phyloP scores from a whole-genome alignment of 2,797 vertebrate species.

The Lutjanus argentimaculatus region DNA sequence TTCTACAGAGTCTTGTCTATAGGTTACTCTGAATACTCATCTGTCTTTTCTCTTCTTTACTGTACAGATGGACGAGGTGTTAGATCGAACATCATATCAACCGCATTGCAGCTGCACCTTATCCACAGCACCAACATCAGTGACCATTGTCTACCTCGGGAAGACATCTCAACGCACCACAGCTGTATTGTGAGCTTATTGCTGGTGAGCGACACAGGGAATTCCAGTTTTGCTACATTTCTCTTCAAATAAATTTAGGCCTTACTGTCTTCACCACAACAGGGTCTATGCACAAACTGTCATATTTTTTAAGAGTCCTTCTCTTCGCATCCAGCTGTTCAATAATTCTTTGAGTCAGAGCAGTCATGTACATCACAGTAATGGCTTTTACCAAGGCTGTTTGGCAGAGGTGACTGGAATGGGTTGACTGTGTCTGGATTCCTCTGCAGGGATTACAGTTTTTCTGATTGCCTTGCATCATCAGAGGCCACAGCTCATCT shows the following conservation, averaged over 20 bases:
- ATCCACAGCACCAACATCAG: constrained; percentile 89
- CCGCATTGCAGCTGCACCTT: constrained; percentile 87
- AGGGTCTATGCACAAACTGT: neutral
- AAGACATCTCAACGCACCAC: constrained; percentile 89
- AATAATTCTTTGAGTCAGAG: constrained; percentile 18
- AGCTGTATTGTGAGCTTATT: constrained; percentile 80
- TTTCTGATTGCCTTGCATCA: constrained; percentile 52
- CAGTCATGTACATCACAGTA: constrained; percentile 6
- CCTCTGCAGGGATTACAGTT: constrained; percentile 39
- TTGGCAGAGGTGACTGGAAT: constrained; percentile 17
- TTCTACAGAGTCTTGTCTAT: neutral
- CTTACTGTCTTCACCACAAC: neutral
- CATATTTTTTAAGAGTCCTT: neutral
- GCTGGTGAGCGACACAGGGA: constrained; percentile 1
- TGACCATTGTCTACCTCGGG: constrained; percentile 86
- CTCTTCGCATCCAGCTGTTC: neutral
- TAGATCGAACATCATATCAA: constrained; percentile 89
- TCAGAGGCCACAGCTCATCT: constrained; percentile 45
- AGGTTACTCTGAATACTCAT: neutral
- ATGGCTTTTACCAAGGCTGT: constrained; percentile 22
- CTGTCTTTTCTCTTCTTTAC: neutral
- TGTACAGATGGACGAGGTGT: constrained; percentile 88
- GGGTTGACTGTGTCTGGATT: constrained; percentile 11
- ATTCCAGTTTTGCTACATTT: neutral
- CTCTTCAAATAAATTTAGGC: neutral